Conservation (phyloP, 2,888 invertebrate genomes). For the Aleiodes alternator region DNA sequence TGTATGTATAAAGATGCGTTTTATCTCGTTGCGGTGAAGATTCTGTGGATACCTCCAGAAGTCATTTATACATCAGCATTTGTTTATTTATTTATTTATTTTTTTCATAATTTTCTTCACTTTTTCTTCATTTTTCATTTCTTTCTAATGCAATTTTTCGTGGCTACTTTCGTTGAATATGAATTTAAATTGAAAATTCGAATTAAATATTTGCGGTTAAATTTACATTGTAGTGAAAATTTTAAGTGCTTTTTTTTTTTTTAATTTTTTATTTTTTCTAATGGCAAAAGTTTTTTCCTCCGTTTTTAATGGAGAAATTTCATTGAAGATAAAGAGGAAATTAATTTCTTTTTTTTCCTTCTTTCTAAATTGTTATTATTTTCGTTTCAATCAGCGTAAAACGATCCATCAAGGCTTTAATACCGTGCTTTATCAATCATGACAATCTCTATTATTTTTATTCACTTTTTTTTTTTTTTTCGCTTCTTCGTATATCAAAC, state of each 20-base stretch:
- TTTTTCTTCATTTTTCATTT: slow-evolving; percentile 10
- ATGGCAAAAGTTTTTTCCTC: too few species aligned
- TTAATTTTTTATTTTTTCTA: too few species aligned
- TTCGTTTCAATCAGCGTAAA: slow-evolving; percentile 7
- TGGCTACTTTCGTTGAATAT: neutral
- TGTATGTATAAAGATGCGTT: neutral
- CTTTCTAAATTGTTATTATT: neutral
- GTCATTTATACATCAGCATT: neutral
- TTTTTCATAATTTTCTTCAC: slow-evolving; percentile 8
- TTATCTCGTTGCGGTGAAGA: neutral
- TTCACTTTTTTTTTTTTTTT: slow-evolving; percentile 15
- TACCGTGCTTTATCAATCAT: neutral
- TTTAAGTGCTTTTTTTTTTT: too few species aligned
- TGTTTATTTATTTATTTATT: neutral
- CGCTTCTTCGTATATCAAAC: slow-evolving; percentile 25
- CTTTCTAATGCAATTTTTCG: slow-evolving; percentile 3
- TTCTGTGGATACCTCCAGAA: too few species aligned
- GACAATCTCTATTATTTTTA: slow-evolving; percentile 8
- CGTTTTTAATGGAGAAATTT: too few species aligned
- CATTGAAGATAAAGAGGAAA: too few species aligned
- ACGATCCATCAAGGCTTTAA: slow-evolving; percentile 9
- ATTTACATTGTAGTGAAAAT: too few species aligned
- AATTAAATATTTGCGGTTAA: too few species aligned
- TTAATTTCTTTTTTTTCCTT: too few species aligned
- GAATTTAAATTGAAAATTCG: too few species aligned